phyloP scores from a whole-genome alignment of 2,888 invertebrate species.

The Yponomeuta sedellus region DNA sequence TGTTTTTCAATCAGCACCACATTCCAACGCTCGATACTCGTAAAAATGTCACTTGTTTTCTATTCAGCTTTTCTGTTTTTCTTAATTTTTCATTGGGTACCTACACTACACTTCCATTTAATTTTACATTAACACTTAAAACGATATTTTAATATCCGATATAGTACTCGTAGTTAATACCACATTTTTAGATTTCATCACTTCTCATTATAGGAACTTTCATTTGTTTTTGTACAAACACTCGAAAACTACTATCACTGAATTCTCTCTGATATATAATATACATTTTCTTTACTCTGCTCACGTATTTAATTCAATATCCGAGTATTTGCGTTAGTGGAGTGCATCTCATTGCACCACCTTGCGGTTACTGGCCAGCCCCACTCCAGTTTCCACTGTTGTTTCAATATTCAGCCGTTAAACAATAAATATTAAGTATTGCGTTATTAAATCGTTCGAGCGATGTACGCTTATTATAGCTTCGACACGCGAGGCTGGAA shows the following conservation, averaged over 20 bases:
- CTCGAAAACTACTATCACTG: not conserved
- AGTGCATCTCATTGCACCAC: constrained; percentile 18
- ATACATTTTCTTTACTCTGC: no score
- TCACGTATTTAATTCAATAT: no score
- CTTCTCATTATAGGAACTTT: not conserved
- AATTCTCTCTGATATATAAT: no score
- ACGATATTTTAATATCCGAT: no score
- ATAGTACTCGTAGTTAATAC: not conserved
- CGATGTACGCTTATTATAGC: not conserved
- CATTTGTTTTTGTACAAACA: not conserved
- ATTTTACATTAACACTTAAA: no score
- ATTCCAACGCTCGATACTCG: no score
- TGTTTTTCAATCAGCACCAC: no score
- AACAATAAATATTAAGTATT: constrained; percentile 29
- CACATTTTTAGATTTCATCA: not conserved
- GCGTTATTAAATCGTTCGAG: not conserved
- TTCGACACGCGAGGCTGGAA: not conserved
- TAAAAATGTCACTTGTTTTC: no score
- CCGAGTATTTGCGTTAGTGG: not conserved
- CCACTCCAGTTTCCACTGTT: constrained; percentile 22
- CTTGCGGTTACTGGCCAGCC: constrained; percentile 42
- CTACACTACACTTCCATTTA: no score
- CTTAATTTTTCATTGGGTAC: no score
- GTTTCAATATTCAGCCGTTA: constrained; percentile 51
- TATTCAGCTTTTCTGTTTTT: no score